phyloP scores from a whole-genome alignment of 2,113 vertebrate species.

The Orcinus orca region DNA sequence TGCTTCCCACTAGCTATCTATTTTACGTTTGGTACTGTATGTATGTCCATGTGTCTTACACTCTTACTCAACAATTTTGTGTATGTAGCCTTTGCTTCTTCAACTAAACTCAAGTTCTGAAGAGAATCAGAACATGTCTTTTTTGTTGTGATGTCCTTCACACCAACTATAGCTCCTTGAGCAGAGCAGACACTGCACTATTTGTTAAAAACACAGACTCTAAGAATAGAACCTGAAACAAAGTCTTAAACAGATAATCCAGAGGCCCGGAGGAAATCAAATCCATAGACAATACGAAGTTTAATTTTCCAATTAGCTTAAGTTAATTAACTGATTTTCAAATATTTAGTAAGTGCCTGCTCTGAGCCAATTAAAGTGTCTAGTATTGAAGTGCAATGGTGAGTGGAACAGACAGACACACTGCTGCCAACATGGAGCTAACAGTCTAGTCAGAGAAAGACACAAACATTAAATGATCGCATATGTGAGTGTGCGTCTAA shows the following conservation, averaged over 20 bases:
- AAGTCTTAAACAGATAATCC: conserved; percentile 13
- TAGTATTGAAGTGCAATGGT: neutral
- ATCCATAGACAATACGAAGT: neutral
- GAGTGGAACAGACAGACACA: neutral
- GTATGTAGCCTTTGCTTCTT: neutral
- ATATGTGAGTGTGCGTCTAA: neutral
- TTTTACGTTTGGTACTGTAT: no score
- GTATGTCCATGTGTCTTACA: neutral
- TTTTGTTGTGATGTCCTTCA: neutral
- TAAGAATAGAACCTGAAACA: conserved; percentile 38
- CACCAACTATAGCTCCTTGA: neutral
- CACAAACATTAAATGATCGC: neutral
- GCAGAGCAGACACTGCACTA: neutral
- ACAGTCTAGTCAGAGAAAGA: neutral
- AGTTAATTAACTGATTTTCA: conserved; percentile 32
- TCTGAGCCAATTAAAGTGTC: neutral
- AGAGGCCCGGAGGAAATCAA: conserved; percentile 35
- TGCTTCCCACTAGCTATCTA: no score
- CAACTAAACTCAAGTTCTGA: neutral
- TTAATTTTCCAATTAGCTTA: conserved; percentile 50
- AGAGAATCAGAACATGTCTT: neutral
- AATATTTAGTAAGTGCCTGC: neutral
- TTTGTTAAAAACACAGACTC: conserved; percentile 38
- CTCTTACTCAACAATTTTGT: neutral
- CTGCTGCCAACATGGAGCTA: neutral